Base-by-base conservation (phyloP, 2,113 vertebrate genomes). In the Oreocharis arfaki region DNA sequence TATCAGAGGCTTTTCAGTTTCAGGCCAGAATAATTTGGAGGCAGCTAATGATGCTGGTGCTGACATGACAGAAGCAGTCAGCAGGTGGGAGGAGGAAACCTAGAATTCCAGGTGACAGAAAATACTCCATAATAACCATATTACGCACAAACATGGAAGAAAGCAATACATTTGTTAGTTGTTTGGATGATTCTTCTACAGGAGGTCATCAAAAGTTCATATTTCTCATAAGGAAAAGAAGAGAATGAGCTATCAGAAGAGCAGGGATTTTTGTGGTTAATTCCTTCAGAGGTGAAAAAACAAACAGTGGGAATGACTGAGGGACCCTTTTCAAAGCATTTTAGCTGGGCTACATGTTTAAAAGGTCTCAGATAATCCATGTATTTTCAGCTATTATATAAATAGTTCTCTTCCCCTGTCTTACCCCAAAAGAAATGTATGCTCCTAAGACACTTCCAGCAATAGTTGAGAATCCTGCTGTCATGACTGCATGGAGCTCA, bases 371-470 rank as follows among this genome's bases (percentile, higher is more conserved):
- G 17, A 74, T 26, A 85, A 89, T 39, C 19, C 33, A 9, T n/a
- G 1, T 37, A 37, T 76, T 82, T 87, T 65, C 17, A n/a, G n/a
- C n/a, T n/a, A n/a, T n/a, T n/a, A n/a, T n/a, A n/a, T n/a, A n/a
- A n/a, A n/a, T 35, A 46, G 7, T 37, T 85, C 7, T 82, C 13
- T 84, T 70, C 50, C 5, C 7, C 3, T 3, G 12, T 81, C 98
- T 99, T 97, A 99, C 99, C 97, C 98, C 99, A 90, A 99, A 98
- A 84, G 98, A 98, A 96, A 99, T 98, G 84, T 97, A 99, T 56
- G 98, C 98, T 56, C 98, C 98, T 68, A 99, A 95, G 63, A 99
- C 98, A 41, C 97, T 98, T 59, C 99, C 99, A 41, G 99, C 98
- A 79, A 99, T 98, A 16, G 98, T 98, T 57, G 99, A 95, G 39